A percentile compares a stretch with the other conserved stretches of the same genome.
phyloP scores from a whole-genome alignment of 2,113 vertebrate species.

The Perognathus longimembris region DNA sequence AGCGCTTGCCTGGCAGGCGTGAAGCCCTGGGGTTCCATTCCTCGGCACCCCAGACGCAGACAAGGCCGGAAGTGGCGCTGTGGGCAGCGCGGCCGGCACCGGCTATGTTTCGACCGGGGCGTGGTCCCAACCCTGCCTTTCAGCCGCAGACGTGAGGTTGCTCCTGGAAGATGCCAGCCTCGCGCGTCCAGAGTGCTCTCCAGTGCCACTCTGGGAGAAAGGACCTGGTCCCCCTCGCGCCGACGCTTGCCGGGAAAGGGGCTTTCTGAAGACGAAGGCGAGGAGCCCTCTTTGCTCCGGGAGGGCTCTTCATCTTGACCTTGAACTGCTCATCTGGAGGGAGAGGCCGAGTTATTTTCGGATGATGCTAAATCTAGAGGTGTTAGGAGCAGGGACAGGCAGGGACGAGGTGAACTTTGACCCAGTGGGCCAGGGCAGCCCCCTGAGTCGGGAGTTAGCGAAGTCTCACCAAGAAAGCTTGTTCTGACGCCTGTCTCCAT shows the following conservation, averaged over 20 bases:
- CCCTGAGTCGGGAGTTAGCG: neutral
- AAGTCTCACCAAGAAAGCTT: neutral
- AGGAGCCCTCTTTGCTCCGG: neutral
- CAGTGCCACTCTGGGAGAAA: neutral
- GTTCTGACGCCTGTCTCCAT: neutral
- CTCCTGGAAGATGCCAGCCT: constrained; percentile 8
- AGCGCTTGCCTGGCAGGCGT: too few species aligned
- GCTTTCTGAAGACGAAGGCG: neutral
- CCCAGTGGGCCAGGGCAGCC: constrained; percentile 10
- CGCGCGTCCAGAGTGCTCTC: neutral
- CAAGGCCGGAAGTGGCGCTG: too few species aligned
- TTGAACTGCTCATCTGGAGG: constrained; percentile 55
- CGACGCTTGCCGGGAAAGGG: neutral
- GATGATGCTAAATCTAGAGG: constrained; percentile 66
- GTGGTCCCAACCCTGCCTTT: neutral
- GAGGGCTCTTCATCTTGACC: neutral
- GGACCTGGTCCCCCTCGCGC: neutral
- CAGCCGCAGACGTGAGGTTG: constrained; percentile 39
- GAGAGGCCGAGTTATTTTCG: constrained; percentile 71
- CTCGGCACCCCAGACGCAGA: too few species aligned
- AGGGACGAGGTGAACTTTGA: constrained; percentile 53
- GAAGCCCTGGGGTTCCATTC: too few species aligned
- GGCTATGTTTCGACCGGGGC: too few species aligned
- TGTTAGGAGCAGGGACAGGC: constrained; percentile 35
- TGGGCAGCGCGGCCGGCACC: too few species aligned